Evolutionary conservation across 2,888 invertebrate species (phyloP).

Genomic region (Tipula confusa): DNA sequence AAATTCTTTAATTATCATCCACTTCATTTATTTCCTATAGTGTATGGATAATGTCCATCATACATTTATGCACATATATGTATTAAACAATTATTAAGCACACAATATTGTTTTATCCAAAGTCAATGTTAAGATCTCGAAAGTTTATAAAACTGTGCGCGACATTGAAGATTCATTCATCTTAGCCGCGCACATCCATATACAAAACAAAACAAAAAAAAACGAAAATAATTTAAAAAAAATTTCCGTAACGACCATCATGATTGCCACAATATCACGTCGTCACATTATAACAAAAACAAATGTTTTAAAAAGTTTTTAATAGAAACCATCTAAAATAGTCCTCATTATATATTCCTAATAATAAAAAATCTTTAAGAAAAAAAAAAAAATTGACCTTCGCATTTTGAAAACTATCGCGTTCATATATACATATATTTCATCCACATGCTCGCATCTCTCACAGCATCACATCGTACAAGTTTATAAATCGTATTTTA

Average conservation of each 20-base stretch:
- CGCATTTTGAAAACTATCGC: constrained; percentile 21
- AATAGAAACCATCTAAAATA: neutral
- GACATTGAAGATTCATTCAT: neutral
- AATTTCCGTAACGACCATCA: neutral
- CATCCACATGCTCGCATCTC: constrained; percentile 12
- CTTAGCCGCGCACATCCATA: neutral
- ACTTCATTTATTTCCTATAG: neutral
- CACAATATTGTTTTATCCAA: neutral
- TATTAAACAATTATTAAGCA: neutral
- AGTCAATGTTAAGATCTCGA: neutral
- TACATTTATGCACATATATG: neutral
- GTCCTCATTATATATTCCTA: constrained; percentile 28
- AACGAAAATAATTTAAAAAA: neutral
- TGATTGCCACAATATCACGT: neutral
- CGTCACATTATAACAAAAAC: neutral
- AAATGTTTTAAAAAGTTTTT: neutral
- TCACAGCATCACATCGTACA: neutral
- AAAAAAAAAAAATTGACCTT: constrained; percentile 25
- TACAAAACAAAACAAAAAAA: neutral
- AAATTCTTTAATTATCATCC: neutral
- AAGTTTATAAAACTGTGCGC: neutral
- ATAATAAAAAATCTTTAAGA: neutral
- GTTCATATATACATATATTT: neutral
- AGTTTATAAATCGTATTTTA: neutral
- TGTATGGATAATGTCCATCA: neutral